Percentiles rank a stretch among this genome's conserved stretches.
phyloP scores from a whole-genome alignment of 2,888 invertebrate genomes.

The Eupeodes luniger region DNA sequence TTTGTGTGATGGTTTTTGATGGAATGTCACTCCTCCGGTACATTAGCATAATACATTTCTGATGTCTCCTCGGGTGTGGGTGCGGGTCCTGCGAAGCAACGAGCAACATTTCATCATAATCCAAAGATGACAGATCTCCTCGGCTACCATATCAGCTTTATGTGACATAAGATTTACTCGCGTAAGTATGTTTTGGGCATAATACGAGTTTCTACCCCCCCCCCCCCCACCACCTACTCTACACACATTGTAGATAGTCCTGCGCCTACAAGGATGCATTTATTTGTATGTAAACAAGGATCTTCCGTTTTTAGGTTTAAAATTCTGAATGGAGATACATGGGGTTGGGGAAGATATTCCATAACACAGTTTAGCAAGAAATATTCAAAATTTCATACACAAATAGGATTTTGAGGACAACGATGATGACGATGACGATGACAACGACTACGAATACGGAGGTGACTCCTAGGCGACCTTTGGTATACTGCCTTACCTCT shows the following conservation, averaged over 20 bases:
- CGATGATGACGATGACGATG: too few species aligned
- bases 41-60: conserved; percentile 64
- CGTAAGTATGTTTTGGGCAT: conserved; percentile 13
- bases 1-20: conserved; percentile 54
- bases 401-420: conserved; percentile 31
- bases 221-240: too few species aligned
- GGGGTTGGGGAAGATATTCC: neutral
- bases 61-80: neutral
- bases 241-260: neutral
- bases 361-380: conserved; percentile 32
- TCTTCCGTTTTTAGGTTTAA: neutral
- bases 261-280: conserved; percentile 33
- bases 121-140: conserved; percentile 37
- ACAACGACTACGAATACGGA: neutral
- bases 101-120: conserved; percentile 10
- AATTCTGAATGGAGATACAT: neutral
- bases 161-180: conserved; percentile 14
- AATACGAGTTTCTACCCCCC: neutral
- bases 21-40: conserved; percentile 52
- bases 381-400: conserved; percentile 7
- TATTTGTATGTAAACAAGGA: conserved; percentile 38
- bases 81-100: neutral
- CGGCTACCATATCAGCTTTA: conserved; percentile 23
- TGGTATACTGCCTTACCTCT: neutral
- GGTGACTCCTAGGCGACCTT: conserved; percentile 16